Evolutionary conservation across 2,888 invertebrate species (phyloP), one percentile per base, ranked within the genome.

Genomic region (Mayetiola destructor): DNA sequence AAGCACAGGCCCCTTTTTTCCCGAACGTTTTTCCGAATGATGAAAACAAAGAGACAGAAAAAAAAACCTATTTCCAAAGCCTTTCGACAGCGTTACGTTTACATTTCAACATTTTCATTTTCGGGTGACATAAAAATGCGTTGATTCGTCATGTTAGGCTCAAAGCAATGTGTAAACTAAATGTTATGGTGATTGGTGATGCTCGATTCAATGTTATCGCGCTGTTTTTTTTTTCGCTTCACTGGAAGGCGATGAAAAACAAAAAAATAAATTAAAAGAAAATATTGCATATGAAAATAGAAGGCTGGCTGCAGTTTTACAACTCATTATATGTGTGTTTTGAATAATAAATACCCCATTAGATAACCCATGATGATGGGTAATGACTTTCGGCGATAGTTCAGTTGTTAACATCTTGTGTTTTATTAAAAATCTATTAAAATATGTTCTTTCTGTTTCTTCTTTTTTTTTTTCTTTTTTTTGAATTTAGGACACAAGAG

Each of bases 271-370:
- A n/a, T n/a, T n/a, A n/a, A n/a, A n/a, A n/a, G n/a, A n/a, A n/a
- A n/a, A n/a, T n/a, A 42, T 23, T 42, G 42, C 23, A 8, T 9
- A 32, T 27, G 27, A 27, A 48, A 27, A 48, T 48, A 27, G 48
- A 48, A 27, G 48, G 27, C 48, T n/a, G n/a, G 16, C 27, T 27
- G 18, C 48, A 48, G 48, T 48, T 48, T 48, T 48, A 27, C 48
- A 48, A 48, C 48, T 48, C 48, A 48, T 42, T 42, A 42, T 42
- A 23, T 14, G n/a, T 23, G 42, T 48, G 27, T 48, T 48, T 48
- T 48, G 27, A 48, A 37, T 42, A 42, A 42, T 48, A 48, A 48
- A 48, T 48, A 48, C 48, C 48, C 48, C 48, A 48, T 48, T 48
- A 8, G n/a, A n/a, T n/a, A 27, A 27, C 48, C n/a, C 48, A 48